Conservation (phyloP, 1,140 invertebrate genomes). For the Bombyx mandarina region DNA sequence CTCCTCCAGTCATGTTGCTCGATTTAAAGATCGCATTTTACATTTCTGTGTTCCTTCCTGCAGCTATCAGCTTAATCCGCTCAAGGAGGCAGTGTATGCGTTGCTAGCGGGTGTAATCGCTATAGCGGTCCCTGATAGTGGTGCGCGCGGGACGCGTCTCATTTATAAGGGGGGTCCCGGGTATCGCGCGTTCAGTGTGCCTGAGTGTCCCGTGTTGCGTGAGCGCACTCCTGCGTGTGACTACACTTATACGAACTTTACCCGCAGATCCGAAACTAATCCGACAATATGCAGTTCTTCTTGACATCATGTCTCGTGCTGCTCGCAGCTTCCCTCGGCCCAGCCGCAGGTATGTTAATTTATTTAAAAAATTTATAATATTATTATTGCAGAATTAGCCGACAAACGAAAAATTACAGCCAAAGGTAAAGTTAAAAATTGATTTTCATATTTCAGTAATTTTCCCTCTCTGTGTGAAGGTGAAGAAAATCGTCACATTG, state of each 20-base stretch:
- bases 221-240: constrained; percentile 51
- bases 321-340: constrained; percentile 50
- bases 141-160: constrained; percentile 57
- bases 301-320: constrained; percentile 55
- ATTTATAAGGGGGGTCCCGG: constrained; percentile 65
- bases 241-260: constrained; percentile 18
- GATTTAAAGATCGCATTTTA: constrained; percentile 11
- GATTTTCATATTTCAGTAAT: too few relatives aligned
- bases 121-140: constrained; percentile 35
- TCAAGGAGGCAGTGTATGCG: constrained; percentile 32
- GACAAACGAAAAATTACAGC: too few relatives aligned
- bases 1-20: not conserved
- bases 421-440: too few relatives aligned
- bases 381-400: too few relatives aligned
- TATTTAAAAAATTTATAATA: constrained; percentile 1
- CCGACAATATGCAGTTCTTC: constrained; percentile 48
- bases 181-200: constrained; percentile 62
- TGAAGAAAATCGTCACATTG: too few relatives aligned
- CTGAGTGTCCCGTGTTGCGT: constrained; percentile 64
- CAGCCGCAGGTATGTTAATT: constrained; percentile 45
- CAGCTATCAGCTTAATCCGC: constrained; percentile 8
- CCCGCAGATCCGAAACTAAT: constrained; percentile 22
- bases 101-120: constrained; percentile 19
- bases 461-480: too few relatives aligned
- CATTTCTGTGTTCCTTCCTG: constrained; percentile 25